Conservation (phyloP, 2,888 invertebrate species). For the Nemapogon koenigi region DNA sequence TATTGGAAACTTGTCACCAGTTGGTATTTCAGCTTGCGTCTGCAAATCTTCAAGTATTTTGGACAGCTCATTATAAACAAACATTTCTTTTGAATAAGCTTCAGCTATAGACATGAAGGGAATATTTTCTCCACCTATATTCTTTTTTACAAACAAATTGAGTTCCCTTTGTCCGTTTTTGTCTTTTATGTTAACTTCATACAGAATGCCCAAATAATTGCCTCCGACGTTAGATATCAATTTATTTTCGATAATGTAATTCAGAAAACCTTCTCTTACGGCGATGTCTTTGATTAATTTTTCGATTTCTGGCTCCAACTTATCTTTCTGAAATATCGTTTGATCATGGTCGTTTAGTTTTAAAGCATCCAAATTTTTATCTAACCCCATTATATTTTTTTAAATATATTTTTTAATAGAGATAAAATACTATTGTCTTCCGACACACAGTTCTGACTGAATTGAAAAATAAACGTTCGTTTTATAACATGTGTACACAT, state of each 20-base stretch:
- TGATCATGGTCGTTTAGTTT: not conserved
- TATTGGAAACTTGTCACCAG: slow-evolving; percentile 25
- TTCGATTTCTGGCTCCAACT: slow-evolving; percentile 4
- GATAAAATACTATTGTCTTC: no score
- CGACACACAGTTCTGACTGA: no score
- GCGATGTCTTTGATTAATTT: slow-evolving; percentile 3
- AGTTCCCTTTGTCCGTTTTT: slow-evolving; percentile 19
- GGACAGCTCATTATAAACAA: slow-evolving; percentile 27
- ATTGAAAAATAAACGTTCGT: no score
- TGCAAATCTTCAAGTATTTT: slow-evolving; percentile 27
- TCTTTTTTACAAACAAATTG: slow-evolving; percentile 33
- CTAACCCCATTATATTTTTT: not conserved
- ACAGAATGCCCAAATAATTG: slow-evolving; percentile 16
- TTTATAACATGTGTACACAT: no score
- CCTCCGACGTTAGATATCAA: slow-evolving; percentile 4
- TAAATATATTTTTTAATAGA: no score
- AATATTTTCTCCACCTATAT: slow-evolving; percentile 21
- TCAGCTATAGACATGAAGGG: slow-evolving; percentile 25
- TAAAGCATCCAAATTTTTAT: not conserved
- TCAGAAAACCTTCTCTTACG: slow-evolving; percentile 3
- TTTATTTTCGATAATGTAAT: slow-evolving; percentile 3
- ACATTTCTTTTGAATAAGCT: slow-evolving; percentile 28
- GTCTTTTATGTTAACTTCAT: slow-evolving; percentile 16
- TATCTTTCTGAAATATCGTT: not conserved
- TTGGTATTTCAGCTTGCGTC: slow-evolving; percentile 24